Base-by-base conservation (phyloP, 2,888 invertebrate genomes). In the Ethmia dodecea region DNA sequence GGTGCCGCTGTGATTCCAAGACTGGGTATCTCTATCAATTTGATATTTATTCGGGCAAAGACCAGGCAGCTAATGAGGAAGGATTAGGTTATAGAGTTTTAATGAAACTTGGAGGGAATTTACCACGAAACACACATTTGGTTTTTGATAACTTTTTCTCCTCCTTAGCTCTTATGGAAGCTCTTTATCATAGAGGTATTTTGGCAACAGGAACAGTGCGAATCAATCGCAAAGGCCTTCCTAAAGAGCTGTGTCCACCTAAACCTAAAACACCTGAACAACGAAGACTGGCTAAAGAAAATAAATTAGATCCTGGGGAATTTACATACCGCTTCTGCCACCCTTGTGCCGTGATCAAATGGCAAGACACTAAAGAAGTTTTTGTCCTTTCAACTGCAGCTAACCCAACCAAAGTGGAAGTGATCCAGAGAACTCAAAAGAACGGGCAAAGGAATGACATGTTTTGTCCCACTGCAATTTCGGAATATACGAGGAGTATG, bases 391-490 rank as follows among this genome's bases (percentile, higher is more conserved):
- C 55, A 4, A 53, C 56, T 22, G 56, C 56, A 18, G 48, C 49
- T 46, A 35, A 53, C 3, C 55, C 55, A 33, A 31, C 6, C 6
- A 20, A 9, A 9, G 9, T 4, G 9, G 49, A 52, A 16, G 33
- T 37, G 24, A 36, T 25, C 32, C 11, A 59, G 39, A 53, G 59
- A 39, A 61, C 57, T 16, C 58, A 62, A 50, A 58, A 54, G 33
- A 53, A 62, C 43, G 63, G 20, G 60, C 15, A 41, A 54, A 28
- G 60, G 43, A 50, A 29, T 9, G 3, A 35, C 47, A 55, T 5
- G 46, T 60, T 40, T 45, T 58, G 12, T 57, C 55, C 42, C 6
- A 6, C 41, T 52, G 37, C 20, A 8, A 20, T 20, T 20, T 6
- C 20, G 3, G 20, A 20, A 20, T 20, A 20, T 3, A 20, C 20